Conservation (phyloP, 30 jellyfish, hydroid and myxozoan genomes). For the Haliclystus octoradiatus region DNA sequence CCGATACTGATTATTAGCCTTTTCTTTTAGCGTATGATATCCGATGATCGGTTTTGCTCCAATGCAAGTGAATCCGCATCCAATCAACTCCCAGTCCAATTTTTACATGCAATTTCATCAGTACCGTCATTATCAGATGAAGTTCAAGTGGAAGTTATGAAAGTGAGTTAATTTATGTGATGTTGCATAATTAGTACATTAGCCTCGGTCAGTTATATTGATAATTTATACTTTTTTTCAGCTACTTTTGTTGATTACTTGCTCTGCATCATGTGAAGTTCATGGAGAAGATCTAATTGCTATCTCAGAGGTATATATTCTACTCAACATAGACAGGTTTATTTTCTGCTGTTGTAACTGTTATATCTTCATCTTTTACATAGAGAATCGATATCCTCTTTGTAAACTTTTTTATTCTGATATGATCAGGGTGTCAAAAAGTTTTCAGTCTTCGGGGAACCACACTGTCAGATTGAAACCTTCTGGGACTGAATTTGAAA, state of each 20-base stretch:
- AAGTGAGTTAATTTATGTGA: slow-evolving; percentile 24
- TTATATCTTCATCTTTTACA: no score
- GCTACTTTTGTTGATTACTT: slow-evolving; percentile 66
- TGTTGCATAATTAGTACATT: background rate
- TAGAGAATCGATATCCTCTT: no score
- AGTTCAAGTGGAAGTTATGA: slow-evolving; percentile 87
- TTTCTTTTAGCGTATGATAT: slow-evolving; percentile 60
- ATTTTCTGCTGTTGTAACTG: no score
- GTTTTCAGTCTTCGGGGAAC: no score
- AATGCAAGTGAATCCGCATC: slow-evolving; percentile 54
- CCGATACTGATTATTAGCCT: no score
- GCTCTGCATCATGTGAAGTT: slow-evolving; percentile 89
- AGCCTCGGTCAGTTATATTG: background rate
- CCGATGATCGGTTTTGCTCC: slow-evolving; percentile 90
- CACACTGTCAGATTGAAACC: no score
- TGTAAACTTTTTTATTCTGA: no score
- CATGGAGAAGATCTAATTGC: slow-evolving; percentile 76
- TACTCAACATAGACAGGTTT: no score
- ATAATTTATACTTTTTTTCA: background rate
- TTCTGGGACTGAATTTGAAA: no score
- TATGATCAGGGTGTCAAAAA: no score
- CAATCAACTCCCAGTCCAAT: slow-evolving; percentile 80
- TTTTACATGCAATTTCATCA: slow-evolving; percentile 68
- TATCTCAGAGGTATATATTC: slow-evolving; percentile 76
- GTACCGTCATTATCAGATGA: slow-evolving; percentile 88